These are phyloP conservation scores for Venusia cambrica DNA, from an alignment of 2,888 invertebrate species.

Conservation along the genomic window DNA sequence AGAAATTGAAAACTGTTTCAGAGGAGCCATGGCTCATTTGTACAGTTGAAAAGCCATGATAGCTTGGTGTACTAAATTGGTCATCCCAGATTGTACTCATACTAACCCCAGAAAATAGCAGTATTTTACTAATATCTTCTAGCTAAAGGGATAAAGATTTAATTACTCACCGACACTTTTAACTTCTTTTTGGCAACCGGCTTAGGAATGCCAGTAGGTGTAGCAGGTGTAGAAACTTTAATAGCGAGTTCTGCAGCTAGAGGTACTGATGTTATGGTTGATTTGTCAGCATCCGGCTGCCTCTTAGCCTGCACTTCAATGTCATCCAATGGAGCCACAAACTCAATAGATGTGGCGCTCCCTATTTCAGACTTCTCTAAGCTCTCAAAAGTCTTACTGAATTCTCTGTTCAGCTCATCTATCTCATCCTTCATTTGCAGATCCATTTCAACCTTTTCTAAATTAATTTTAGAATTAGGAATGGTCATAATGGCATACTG, in stretches of 20 bases:
- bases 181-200: slow-evolving; percentile 69
- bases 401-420: slow-evolving; percentile 68
- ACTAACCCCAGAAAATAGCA: no score
- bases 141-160: no score
- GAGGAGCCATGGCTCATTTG: no score
- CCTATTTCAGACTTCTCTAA: slow-evolving; percentile 45
- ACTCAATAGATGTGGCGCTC: slow-evolving; percentile 24
- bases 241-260: no score
- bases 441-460: slow-evolving; percentile 51
- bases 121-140: no score
- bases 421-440: slow-evolving; percentile 57
- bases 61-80: no score
- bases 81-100: no score
- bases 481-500: slow-evolving; percentile 76
- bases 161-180: slow-evolving; percentile 62
- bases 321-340: slow-evolving; percentile 40
- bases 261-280: no score
- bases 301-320: no score
- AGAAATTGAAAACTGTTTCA: no score
- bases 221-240: slow-evolving; percentile 3
- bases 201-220: slow-evolving; percentile 33
- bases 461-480: slow-evolving; percentile 47
- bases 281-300: no score
- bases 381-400: slow-evolving; percentile 65
- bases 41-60: no score